Evolutionary conservation across 2,888 invertebrate species (phyloP).

Genomic region (Fragum fragum): DNA sequence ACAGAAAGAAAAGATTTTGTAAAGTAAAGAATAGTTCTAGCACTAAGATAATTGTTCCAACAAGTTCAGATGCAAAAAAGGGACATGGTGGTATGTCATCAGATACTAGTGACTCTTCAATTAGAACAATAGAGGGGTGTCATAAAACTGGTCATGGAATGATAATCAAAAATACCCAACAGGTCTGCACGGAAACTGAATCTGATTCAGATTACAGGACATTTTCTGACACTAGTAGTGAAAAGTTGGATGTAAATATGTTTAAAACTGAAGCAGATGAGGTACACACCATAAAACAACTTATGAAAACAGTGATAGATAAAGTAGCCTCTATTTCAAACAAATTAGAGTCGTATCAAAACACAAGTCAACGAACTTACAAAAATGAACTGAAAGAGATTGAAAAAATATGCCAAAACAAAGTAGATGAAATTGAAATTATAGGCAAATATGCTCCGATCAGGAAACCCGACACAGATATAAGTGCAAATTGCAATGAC

Average conservation of each 20-base stretch:
- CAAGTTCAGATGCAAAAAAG: background rate
- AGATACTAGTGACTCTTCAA: constrained; percentile 11
- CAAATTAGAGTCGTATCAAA: constrained; percentile 12
- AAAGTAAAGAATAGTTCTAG: background rate
- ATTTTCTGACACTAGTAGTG: constrained; percentile 63
- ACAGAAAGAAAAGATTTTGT: constrained; percentile 12
- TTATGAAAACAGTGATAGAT: constrained; percentile 51
- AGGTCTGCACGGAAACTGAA: constrained; percentile 21
- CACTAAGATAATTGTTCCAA: background rate
- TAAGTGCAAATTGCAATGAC: background rate
- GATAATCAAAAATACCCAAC: background rate
- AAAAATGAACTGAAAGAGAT: background rate
- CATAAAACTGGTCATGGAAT: background rate
- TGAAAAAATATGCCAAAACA: background rate
- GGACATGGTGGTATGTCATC: constrained; percentile 7
- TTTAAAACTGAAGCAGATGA: background rate
- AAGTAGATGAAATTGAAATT: background rate
- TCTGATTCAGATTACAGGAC: constrained; percentile 65
- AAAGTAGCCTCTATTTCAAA: constrained; percentile 55
- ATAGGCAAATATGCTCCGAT: background rate
- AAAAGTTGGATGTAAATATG: constrained; percentile 28
- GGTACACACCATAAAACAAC: constrained; percentile 13
- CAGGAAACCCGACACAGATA: background rate
- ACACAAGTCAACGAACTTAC: background rate
- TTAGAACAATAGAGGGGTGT: constrained; percentile 1